Percentiles rank a stretch among this genome's conserved stretches.
These are phyloP conservation scores for Zophobas morio DNA, from an alignment of 1,140 invertebrate genomes.

Conservation along the genomic window DNA sequence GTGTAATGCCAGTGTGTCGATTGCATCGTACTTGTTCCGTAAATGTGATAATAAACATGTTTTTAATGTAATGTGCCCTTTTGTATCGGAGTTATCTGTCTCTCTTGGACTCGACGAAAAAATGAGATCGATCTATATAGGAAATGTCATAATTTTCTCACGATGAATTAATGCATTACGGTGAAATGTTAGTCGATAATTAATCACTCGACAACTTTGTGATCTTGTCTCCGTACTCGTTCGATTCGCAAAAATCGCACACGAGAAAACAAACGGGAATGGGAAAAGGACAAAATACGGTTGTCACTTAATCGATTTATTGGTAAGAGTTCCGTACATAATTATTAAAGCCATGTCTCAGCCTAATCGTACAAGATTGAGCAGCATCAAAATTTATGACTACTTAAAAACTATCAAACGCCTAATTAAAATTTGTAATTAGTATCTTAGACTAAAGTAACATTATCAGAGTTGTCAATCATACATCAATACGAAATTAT, in stretches of 20 bases:
- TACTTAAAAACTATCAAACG: conserved; percentile 44
- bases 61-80: conserved; percentile 62
- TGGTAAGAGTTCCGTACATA: conserved; percentile 31
- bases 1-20: conserved; percentile 58
- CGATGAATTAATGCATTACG: conserved; percentile 4
- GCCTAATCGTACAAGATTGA: conserved; percentile 49
- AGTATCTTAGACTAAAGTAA: conserved; percentile 52
- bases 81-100: conserved; percentile 54
- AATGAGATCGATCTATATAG: conserved; percentile 15
- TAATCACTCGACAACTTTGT: conserved; percentile 23
- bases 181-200: conserved; percentile 30
- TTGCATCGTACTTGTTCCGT: conserved; percentile 59
- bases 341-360: conserved; percentile 55
- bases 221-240: neutral
- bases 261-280: conserved; percentile 4
- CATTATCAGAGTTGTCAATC: conserved; percentile 57
- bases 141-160: conserved; percentile 15
- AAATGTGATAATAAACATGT: conserved; percentile 66
- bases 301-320: conserved; percentile 34
- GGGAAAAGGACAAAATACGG: conserved; percentile 11
- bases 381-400: conserved; percentile 51
- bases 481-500: conserved; percentile 56
- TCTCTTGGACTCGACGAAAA: conserved; percentile 29
- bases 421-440: conserved; percentile 55
- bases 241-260: conserved; percentile 11